These are phyloP conservation scores for Cardiocondyla obscurior DNA, from an alignment of 1,140 invertebrate species.

Conservation along the genomic window DNA sequence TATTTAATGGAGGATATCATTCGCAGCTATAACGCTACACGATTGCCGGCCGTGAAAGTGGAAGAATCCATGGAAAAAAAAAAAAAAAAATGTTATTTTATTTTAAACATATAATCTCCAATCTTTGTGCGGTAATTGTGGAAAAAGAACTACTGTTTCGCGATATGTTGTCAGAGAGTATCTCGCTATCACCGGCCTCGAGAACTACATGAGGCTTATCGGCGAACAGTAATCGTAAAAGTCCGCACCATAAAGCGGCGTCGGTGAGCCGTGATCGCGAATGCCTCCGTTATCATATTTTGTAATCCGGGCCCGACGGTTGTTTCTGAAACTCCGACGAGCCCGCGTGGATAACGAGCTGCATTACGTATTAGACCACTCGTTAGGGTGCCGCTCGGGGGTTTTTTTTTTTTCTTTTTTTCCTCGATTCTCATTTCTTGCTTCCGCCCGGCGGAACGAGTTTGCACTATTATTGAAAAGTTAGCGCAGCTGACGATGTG, in stretches of 20 bases:
- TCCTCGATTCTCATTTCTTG: too few relatives aligned
- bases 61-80: neutral
- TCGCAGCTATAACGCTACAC: too few relatives aligned
- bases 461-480: slow-evolving; percentile 34
- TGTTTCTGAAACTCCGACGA: slow-evolving; percentile 19
- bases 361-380: slow-evolving; percentile 50
- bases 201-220: slow-evolving; percentile 19
- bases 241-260: neutral
- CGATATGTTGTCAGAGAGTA: neutral
- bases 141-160: neutral
- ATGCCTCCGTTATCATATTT: slow-evolving; percentile 13
- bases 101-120: neutral
- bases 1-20: neutral
- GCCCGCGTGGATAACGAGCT: slow-evolving; percentile 34
- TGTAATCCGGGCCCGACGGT: neutral
- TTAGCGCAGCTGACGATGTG: slow-evolving; percentile 7
- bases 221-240: slow-evolving; percentile 22
- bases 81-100: too few relatives aligned
- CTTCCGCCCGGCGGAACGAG: neutral
- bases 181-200: slow-evolving; percentile 27
- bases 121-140: neutral
- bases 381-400: neutral
- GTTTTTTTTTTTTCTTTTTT: neutral
- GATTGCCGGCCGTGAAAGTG: too few relatives aligned
- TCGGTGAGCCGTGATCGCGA: neutral